Conservation (phyloP, 2,797 vertebrate species). For the Notamacropus eugenii region DNA sequence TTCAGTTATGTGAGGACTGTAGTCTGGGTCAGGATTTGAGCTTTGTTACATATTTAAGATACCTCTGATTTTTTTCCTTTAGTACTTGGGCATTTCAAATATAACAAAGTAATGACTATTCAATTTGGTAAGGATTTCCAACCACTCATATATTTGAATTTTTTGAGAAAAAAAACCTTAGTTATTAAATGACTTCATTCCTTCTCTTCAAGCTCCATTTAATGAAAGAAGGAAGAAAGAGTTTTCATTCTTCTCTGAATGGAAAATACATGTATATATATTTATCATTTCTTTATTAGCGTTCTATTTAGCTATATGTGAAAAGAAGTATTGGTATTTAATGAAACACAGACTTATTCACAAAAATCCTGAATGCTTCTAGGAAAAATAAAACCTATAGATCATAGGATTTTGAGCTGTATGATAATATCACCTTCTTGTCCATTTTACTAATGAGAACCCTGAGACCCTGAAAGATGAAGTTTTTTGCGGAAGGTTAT, state of each 20-base stretch:
- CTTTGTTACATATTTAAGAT: slow-evolving; percentile 76
- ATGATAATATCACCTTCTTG: neutral
- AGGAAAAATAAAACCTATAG: neutral
- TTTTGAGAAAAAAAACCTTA: slow-evolving; percentile 50
- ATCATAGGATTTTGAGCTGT: neutral
- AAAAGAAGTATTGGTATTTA: neutral
- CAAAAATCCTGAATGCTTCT: neutral
- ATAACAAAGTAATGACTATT: slow-evolving; percentile 75
- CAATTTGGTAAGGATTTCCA: slow-evolving; percentile 28
- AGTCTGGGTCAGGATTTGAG: slow-evolving; percentile 73
- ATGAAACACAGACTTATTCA: neutral
- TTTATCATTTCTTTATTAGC: neutral
- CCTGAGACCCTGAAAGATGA: neutral
- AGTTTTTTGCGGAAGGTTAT: neutral
- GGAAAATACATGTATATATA: slow-evolving; percentile 34
- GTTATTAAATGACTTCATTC: slow-evolving; percentile 57
- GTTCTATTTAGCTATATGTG: neutral
- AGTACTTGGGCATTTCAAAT: slow-evolving; percentile 75
- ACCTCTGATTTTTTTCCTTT: slow-evolving; percentile 70
- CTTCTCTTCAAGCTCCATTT: slow-evolving; percentile 45
- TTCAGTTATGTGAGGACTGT: slow-evolving; percentile 70
- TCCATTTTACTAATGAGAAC: neutral
- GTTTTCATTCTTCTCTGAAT: slow-evolving; percentile 51
- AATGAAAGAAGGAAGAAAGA: slow-evolving; percentile 42
- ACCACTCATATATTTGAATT: slow-evolving; percentile 54